A percentile compares a stretch with the other conserved stretches of the same genome.
Conservation (phyloP, 2,797 vertebrate genomes). For the Melanotaenia trifasciata region DNA sequence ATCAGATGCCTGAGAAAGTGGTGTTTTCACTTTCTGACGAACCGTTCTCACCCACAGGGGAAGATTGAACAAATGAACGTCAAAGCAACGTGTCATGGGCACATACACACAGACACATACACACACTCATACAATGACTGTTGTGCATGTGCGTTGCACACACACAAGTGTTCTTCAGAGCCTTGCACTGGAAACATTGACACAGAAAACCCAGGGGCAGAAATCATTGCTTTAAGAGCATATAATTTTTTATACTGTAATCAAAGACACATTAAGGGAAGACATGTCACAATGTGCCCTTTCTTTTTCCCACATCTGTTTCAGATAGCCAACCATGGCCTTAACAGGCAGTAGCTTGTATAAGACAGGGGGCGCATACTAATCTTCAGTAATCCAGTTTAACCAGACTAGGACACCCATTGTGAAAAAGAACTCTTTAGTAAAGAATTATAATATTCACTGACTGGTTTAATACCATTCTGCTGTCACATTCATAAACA, state of each 20-base stretch:
- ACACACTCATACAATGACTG: conserved; percentile 35
- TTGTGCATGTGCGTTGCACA: neutral
- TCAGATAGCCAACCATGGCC: conserved; percentile 58
- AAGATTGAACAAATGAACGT: conserved; percentile 75
- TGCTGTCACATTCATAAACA: conserved; percentile 24
- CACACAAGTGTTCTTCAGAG: conserved; percentile 19
- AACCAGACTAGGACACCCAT: conserved; percentile 39
- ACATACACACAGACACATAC: conserved; percentile 26
- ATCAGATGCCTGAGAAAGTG: conserved; percentile 77
- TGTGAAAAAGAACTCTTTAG: conserved; percentile 32
- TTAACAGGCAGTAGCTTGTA: conserved; percentile 64
- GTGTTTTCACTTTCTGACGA: conserved; percentile 80
- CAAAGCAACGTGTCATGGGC: conserved; percentile 57
- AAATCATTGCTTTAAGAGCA: conserved; percentile 74
- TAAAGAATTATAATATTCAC: conserved; percentile 37
- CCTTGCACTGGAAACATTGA: conserved; percentile 45
- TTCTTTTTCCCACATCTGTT: conserved; percentile 78
- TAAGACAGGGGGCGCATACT: conserved; percentile 47
- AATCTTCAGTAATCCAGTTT: conserved; percentile 61
- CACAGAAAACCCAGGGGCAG: conserved; percentile 59
- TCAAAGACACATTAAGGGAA: conserved; percentile 74
- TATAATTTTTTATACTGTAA: conserved; percentile 80
- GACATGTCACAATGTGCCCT: conserved; percentile 74
- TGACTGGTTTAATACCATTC: conserved; percentile 14
- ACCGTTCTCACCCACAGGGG: conserved; percentile 72